These are phyloP conservation scores for Spodoptera littoralis DNA, from an alignment of 2,888 invertebrate species.

Conservation along the genomic window DNA sequence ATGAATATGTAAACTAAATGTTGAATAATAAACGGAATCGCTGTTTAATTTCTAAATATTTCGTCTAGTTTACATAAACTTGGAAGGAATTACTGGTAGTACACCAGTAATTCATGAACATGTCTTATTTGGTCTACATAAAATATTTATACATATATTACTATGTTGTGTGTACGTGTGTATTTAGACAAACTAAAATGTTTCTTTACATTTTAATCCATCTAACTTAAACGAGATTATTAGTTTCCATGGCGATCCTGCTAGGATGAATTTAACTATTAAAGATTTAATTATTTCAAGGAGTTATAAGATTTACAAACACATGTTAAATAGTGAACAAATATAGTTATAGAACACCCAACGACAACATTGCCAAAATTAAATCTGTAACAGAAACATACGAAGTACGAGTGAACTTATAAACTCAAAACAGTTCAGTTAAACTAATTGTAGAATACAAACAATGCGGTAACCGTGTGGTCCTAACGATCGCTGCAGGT, in stretches of 20 bases:
- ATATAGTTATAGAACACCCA: slow-evolving; percentile 8
- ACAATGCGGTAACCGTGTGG: slow-evolving; percentile 73
- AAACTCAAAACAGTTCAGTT: slow-evolving; percentile 78
- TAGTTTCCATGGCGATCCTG: too few relatives aligned
- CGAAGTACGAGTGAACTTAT: slow-evolving; percentile 61
- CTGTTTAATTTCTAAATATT: slow-evolving; percentile 4
- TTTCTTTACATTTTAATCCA: too few relatives aligned
- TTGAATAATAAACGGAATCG: not conserved
- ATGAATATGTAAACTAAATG: slow-evolving; percentile 11
- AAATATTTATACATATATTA: too few relatives aligned
- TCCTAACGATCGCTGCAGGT: slow-evolving; percentile 76
- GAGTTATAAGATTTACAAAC: not conserved
- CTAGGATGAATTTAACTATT: too few relatives aligned
- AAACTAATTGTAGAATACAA: slow-evolving; percentile 80
- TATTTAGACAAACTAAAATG: too few relatives aligned
- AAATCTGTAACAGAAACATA: slow-evolving; percentile 63
- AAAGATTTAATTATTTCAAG: too few relatives aligned
- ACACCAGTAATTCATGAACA: too few relatives aligned
- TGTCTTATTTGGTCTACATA: too few relatives aligned
- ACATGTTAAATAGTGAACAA: slow-evolving; percentile 10
- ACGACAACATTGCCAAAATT: slow-evolving; percentile 32
- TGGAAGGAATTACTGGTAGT: too few relatives aligned
- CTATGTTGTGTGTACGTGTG: too few relatives aligned
- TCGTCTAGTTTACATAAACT: not conserved
- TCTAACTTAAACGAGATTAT: too few relatives aligned